phyloP scores from a whole-genome alignment of 2,888 invertebrate species.

The Ecliptopera silaceata region DNA sequence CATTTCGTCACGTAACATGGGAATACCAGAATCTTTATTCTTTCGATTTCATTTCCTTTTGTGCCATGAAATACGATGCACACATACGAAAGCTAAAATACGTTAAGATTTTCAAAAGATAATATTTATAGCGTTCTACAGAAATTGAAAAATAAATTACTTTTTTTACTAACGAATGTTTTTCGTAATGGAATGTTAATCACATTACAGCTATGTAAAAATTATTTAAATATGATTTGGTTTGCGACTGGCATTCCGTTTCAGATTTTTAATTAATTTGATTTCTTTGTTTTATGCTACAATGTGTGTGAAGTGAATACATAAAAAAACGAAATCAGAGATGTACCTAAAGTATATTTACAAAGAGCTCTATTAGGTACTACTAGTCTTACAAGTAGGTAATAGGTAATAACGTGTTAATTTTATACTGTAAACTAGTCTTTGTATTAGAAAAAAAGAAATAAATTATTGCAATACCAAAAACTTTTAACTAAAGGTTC shows the following conservation, averaged over 20 bases:
- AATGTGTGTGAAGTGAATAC: background rate
- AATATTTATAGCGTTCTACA: background rate
- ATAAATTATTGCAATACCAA: no score
- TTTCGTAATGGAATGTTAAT: no score
- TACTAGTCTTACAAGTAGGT: no score
- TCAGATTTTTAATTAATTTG: background rate
- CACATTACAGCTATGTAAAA: no score
- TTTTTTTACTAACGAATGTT: background rate
- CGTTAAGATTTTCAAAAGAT: background rate
- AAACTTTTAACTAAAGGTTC: no score
- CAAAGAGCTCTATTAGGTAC: no score
- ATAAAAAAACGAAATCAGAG: no score
- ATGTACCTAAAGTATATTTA: no score
- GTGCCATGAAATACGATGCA: no score
- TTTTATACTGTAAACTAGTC: no score
- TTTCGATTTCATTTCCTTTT: constrained; percentile 6
- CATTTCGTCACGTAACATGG: constrained; percentile 13
- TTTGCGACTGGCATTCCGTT: background rate
- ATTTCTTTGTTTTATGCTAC: background rate
- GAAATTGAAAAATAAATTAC: background rate
- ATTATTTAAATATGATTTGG: background rate
- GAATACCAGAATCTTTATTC: constrained; percentile 7
- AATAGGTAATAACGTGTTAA: no score
- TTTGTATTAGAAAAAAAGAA: no score
- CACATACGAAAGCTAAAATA: background rate